Conservation (phyloP, 2,113 vertebrate species). For the Zosterops pallidus region DNA sequence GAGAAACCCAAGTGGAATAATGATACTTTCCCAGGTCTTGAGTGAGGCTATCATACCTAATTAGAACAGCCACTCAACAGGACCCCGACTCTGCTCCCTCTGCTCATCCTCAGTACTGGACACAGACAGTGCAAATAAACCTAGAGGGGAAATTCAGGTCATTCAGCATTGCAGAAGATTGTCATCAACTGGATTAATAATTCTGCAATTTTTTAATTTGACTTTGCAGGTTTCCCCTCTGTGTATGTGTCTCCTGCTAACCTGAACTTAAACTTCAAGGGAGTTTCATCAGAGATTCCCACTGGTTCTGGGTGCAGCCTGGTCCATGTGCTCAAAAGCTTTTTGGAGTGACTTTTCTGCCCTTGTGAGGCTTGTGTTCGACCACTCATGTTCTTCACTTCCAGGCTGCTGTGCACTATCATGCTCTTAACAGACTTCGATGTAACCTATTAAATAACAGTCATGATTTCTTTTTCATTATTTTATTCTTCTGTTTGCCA, state of each 20-base stretch:
- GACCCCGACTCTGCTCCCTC: neutral
- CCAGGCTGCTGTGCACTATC: neutral
- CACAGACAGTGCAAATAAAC: accelerated
- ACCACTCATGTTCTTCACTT: neutral
- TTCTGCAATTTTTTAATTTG: neutral
- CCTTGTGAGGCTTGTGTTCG: neutral
- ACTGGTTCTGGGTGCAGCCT: neutral
- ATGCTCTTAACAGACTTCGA: neutral
- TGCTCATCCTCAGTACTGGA: neutral
- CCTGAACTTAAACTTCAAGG: neutral
- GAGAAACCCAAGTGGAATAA: neutral
- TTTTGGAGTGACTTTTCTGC: neutral
- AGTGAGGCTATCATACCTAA: accelerated
- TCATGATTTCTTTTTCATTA: neutral
- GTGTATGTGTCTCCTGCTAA: neutral
- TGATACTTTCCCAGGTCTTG: neutral
- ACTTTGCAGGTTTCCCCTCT: neutral
- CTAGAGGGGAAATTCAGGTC: neutral
- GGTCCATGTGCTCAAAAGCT: neutral
- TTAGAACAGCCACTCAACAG: neutral
- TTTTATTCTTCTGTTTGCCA: neutral
- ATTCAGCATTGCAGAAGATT: neutral
- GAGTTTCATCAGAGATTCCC: neutral
- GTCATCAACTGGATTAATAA: neutral
- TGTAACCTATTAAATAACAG: neutral